Conservation (phyloP, 2,797 vertebrate genomes). For the Gymnothorax javanicus region DNA sequence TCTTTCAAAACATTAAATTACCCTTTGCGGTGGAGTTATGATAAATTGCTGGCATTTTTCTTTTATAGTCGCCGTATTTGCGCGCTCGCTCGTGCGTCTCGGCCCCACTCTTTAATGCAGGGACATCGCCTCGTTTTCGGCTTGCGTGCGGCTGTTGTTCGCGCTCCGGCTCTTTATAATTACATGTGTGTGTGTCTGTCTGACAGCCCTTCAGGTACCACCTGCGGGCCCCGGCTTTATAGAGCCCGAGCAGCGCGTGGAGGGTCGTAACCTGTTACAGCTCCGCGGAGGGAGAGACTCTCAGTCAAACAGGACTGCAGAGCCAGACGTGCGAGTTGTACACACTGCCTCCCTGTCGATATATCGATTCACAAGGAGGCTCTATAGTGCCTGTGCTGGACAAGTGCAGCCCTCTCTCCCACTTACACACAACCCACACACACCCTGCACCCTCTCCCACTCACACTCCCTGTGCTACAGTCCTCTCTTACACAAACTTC, state of each 20-base stretch:
- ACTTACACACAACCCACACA: neutral
- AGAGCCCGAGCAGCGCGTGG: neutral
- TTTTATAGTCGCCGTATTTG: conserved; percentile 24
- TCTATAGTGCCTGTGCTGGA: conserved; percentile 37
- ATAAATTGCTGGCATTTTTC: conserved; percentile 33
- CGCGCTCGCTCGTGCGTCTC: conserved; percentile 6
- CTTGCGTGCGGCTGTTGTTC: neutral
- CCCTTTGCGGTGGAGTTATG: conserved; percentile 20
- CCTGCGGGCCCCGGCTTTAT: neutral
- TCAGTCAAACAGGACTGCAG: neutral
- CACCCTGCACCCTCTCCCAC: neutral
- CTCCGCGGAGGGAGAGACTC: neutral
- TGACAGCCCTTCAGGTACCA: neutral
- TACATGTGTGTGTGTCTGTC: neutral
- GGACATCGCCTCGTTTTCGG: neutral
- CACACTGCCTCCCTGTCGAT: conserved; percentile 33
- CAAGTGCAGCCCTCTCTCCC: conserved; percentile 33
- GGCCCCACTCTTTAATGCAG: neutral
- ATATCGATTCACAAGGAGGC: conserved; percentile 41
- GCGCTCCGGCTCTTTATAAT: neutral
- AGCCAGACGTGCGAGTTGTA: conserved; percentile 30
- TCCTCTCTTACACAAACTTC: too few species aligned
- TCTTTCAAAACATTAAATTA: conserved; percentile 37
- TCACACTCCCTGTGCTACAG: too few species aligned
- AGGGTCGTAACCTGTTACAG: neutral